These are phyloP conservation scores for Malacosoma neustria DNA, from an alignment of 2,888 invertebrate species.

Conservation along the genomic window DNA sequence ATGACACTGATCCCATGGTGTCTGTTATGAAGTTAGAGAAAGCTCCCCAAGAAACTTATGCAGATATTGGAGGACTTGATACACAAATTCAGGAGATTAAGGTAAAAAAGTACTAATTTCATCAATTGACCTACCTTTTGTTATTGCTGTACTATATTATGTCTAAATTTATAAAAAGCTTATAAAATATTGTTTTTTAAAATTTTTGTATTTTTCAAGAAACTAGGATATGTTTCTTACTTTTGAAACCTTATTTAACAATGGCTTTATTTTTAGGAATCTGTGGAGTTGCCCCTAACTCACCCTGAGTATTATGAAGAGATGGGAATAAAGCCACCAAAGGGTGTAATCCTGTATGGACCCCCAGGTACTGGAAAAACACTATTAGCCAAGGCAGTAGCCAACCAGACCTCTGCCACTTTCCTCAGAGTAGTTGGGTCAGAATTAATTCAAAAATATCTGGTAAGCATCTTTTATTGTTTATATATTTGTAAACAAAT, in stretches of 20 bases:
- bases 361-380: slow-evolving; percentile 99
- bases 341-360: slow-evolving; percentile 98
- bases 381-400: slow-evolving; percentile 97
- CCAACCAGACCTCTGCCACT: slow-evolving; percentile 99
- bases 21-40: slow-evolving; percentile 99
- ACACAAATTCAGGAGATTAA: slow-evolving; percentile 89
- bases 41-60: slow-evolving; percentile 99
- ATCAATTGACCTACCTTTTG: too few relatives aligned
- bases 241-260: too few relatives aligned
- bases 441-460: slow-evolving; percentile 98
- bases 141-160: too few relatives aligned
- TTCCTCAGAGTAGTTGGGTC: slow-evolving; percentile 99
- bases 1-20: slow-evolving; percentile 99
- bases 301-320: slow-evolving; percentile 99
- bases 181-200: too few relatives aligned
- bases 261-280: slow-evolving; percentile 77
- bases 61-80: slow-evolving; percentile 97
- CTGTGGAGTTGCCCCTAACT: slow-evolving; percentile 97
- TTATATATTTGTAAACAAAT: too few relatives aligned
- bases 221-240: too few relatives aligned
- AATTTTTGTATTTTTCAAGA: too few relatives aligned
- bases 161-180: too few relatives aligned
- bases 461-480: too few relatives aligned
- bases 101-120: too few relatives aligned
- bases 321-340: slow-evolving; percentile 99